Evolutionary conservation across 2,888 invertebrate species (phyloP), one percentile per base, ranked within the genome.

Genomic region (Spicauda simplicius): DNA sequence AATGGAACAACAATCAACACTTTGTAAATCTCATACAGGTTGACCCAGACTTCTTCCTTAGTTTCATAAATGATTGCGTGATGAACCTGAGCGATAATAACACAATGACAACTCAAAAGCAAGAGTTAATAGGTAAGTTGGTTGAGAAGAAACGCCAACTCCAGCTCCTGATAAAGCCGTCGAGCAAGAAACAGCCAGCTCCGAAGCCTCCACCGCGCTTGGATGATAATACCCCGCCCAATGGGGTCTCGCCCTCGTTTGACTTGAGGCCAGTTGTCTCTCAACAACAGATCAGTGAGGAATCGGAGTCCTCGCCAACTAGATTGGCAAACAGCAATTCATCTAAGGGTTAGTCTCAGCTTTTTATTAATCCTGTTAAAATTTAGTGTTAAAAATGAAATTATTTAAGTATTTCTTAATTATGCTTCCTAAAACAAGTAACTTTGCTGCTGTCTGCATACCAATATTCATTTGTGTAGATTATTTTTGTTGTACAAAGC

Each of bases 1-100:
- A 41, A 41, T 41, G 7, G 14, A 41, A 14, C 41, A 41, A 12
- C 2, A 41, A 41, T 25, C 25, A 25, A 14, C 14, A 14, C 41
- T 14, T 41, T 41, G 41, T 41, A 41, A 33, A 41, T 41, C 41
- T 60, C 54, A 1, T 68, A 19, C 77, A 96, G 96, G 95, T 96
- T 68, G 95, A 96, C 73, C 96, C 96, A 16, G 95, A 96, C 76
- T 96, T 96, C 80, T 94, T 96, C 80, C 88, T 96, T 55, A 94
- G 95, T 71, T 97, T 97, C 80, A 81, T 97, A 45, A 96, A 96
- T 73, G 96, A 95, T 71, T 96, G 96, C 74, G 94, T 97, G 75
- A 94, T 93, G 79, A 94, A 80, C 77, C 87, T 94, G 75, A 94
- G 78, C 86, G 94, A 85, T 82, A 89, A 76, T 75, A 86, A 73